These are phyloP conservation scores for Drosophila stalkeri DNA, from an alignment of 2,888 invertebrate species.

Conservation along the genomic window DNA sequence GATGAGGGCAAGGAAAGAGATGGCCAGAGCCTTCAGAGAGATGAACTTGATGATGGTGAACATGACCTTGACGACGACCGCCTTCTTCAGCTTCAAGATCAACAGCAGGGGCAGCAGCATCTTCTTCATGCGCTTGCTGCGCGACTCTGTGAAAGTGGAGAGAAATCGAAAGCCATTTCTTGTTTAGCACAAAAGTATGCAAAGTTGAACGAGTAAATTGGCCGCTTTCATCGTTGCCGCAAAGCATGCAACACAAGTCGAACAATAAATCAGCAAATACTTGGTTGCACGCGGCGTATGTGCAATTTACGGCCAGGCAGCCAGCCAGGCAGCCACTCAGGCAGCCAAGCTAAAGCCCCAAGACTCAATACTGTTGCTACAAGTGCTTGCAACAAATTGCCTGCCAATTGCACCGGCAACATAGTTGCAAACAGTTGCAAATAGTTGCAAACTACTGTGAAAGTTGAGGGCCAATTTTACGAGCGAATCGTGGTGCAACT, in stretches of 20 bases:
- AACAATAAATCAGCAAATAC: not conserved
- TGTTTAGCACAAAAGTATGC: constrained; percentile 50
- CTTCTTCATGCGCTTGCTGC: constrained; percentile 87
- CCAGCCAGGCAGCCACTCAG: not conserved
- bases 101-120: constrained; percentile 88
- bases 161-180: constrained; percentile 12
- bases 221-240: constrained; percentile 3
- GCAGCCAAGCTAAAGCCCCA: not conserved
- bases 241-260: constrained; percentile 48
- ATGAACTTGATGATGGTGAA: constrained; percentile 88
- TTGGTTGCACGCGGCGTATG: constrained; percentile 36
- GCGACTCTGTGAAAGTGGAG: constrained; percentile 85
- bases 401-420: constrained; percentile 26
- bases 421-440: constrained; percentile 14
- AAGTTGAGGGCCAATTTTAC: constrained; percentile 23
- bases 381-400: constrained; percentile 10
- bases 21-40: constrained; percentile 88
- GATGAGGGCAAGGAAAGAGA: constrained; percentile 87
- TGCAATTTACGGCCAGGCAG: constrained; percentile 26
- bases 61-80: constrained; percentile 87
- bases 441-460: constrained; percentile 17
- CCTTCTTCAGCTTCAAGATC: constrained; percentile 88
- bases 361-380: not conserved
- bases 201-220: not conserved
- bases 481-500: constrained; percentile 45